phyloP scores from a whole-genome alignment of 2,113 vertebrate species.

The Girardinichthys multiradiatus region DNA sequence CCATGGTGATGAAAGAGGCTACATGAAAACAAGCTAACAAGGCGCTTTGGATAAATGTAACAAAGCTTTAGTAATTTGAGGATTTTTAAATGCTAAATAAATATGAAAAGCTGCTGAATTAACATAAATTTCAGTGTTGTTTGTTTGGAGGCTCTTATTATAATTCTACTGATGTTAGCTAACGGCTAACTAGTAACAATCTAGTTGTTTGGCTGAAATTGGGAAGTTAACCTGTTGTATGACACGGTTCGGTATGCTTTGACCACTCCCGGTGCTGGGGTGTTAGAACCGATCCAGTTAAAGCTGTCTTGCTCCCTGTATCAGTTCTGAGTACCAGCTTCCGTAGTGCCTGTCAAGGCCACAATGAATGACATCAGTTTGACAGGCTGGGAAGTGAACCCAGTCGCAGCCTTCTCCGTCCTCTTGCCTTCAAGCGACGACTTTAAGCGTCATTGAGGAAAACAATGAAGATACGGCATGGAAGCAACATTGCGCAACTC shows the following conservation, averaged over 20 bases:
- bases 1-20: too few relatives aligned
- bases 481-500: too few relatives aligned
- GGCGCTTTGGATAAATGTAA: too few relatives aligned
- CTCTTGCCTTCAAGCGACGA: neutral
- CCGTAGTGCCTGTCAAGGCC: neutral
- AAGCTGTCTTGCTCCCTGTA: too few relatives aligned
- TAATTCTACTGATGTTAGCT: slow-evolving; percentile 14
- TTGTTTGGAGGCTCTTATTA: neutral
- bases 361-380: neutral
- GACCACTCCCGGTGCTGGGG: too few relatives aligned
- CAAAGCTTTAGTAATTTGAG: neutral
- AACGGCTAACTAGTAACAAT: slow-evolving; percentile 9
- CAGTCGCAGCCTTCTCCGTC: too few relatives aligned
- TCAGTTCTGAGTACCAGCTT: too few relatives aligned
- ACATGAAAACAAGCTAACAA: too few relatives aligned
- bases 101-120: neutral
- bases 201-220: neutral
- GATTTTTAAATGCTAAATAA: too few relatives aligned
- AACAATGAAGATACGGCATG: neutral
- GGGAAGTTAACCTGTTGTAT: too few relatives aligned
- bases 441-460: neutral
- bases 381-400: neutral
- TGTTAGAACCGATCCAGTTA: too few relatives aligned
- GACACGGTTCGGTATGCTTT: too few relatives aligned
- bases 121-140: neutral